Percentiles rank a stretch among this genome's conserved stretches.
phyloP scores from a whole-genome alignment of 2,113 vertebrate genomes.

The Podocnemis expansa region DNA sequence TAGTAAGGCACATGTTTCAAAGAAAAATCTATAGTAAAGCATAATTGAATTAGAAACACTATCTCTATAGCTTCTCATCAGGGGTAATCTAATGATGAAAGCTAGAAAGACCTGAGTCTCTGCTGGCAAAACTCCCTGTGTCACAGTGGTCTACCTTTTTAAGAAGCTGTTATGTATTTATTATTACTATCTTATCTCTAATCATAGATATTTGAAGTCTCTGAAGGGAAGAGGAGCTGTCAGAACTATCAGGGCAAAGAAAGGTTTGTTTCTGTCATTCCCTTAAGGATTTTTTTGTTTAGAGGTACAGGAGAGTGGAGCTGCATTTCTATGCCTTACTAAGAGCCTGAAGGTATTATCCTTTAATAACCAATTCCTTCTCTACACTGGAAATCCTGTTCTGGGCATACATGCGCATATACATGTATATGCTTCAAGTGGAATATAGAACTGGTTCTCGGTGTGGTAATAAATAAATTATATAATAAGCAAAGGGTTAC shows the following conservation, averaged over 20 bases:
- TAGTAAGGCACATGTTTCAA: neutral
- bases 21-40: neutral
- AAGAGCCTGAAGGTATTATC: neutral
- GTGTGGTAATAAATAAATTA: neutral
- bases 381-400: neutral
- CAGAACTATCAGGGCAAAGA: neutral
- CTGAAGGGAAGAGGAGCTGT: neutral
- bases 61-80: neutral
- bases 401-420: neutral
- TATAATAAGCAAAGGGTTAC: neutral
- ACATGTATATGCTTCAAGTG: neutral
- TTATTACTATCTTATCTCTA: neutral
- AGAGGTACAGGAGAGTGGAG: neutral
- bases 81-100: neutral
- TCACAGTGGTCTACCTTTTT: neutral
- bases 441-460: neutral
- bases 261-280: neutral
- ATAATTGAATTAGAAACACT: constrained; percentile 8
- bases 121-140: constrained; percentile 30
- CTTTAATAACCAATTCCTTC: neutral
- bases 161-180: neutral
- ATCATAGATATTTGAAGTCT: neutral
- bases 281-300: neutral
- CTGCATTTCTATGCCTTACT: neutral
- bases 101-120: constrained; percentile 4